Conservation (phyloP, 2,888 invertebrate genomes). For the Cheilosia grossa region DNA sequence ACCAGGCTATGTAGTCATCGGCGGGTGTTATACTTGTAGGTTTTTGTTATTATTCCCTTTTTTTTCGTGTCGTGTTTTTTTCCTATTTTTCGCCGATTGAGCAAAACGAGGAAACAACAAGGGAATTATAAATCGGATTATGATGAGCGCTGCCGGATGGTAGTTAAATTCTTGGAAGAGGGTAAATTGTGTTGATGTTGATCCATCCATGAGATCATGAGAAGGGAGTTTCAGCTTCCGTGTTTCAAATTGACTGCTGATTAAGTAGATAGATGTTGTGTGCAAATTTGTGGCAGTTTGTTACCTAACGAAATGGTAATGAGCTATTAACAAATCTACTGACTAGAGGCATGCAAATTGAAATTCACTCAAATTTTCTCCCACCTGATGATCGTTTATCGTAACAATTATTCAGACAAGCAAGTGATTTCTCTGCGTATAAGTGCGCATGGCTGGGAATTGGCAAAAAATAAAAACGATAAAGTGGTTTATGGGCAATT, state of each 20-base stretch:
- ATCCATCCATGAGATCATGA: background rate
- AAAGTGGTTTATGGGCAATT: conserved; percentile 9
- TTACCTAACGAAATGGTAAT: no score
- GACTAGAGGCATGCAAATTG: background rate
- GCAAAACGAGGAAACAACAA: conserved; percentile 9
- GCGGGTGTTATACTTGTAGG: conserved; percentile 51
- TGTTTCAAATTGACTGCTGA: background rate
- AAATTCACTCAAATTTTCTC: background rate
- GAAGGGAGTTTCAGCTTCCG: background rate
- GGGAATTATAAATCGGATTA: conserved; percentile 51
- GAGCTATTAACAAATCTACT: no score
- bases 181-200: conserved; percentile 41
- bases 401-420: background rate
- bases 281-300: no score
- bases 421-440: background rate
- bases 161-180: conserved; percentile 51
- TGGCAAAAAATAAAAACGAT: background rate
- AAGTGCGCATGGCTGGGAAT: no score
- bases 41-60: conserved; percentile 23
- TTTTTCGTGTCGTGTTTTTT: background rate
- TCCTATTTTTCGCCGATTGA: conserved; percentile 23
- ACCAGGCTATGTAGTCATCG: background rate
- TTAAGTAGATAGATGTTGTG: no score
- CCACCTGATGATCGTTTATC: background rate
- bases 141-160: conserved; percentile 46